A percentile compares a stretch with the other conserved stretches of the same genome.
These are phyloP conservation scores for Scytalopus superciliaris DNA, from an alignment of 2,113 vertebrate genomes.

Conservation along the genomic window DNA sequence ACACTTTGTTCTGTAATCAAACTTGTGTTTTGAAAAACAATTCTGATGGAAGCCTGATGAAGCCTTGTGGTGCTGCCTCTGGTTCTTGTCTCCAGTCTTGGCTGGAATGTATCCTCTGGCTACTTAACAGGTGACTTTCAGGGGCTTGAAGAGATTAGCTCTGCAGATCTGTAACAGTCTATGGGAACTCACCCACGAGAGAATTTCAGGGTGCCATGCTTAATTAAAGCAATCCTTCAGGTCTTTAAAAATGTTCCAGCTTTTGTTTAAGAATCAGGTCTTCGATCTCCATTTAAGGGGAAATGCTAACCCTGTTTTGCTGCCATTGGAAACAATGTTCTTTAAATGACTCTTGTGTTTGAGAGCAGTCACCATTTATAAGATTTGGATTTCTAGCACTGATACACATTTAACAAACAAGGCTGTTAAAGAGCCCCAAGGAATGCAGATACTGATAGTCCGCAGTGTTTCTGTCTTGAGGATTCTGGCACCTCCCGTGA, in stretches of 20 bases:
- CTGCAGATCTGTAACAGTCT: background rate
- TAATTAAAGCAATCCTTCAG: background rate
- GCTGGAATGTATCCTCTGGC: constrained; percentile 21
- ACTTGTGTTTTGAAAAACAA: constrained; percentile 44
- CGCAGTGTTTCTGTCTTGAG: background rate
- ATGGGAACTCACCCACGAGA: background rate
- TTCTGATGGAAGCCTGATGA: constrained; percentile 24
- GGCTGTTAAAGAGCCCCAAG: background rate
- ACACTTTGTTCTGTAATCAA: constrained; percentile 57
- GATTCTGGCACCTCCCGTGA: background rate
- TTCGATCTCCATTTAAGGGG: constrained; percentile 46
- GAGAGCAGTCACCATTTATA: background rate
- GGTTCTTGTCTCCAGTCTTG: constrained; percentile 41
- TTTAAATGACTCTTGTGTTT: background rate
- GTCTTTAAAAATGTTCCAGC: background rate
- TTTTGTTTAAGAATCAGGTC: constrained; percentile 44
- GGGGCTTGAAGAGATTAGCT: constrained; percentile 56
- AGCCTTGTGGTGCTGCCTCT: constrained; percentile 23
- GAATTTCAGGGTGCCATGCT: constrained; percentile 16
- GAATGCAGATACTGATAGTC: background rate
- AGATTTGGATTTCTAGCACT: background rate
- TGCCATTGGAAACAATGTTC: background rate
- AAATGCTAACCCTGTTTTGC: constrained; percentile 23
- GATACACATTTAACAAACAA: background rate
- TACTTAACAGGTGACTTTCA: constrained; percentile 70